Base-by-base conservation (phyloP, 30 jellyfish, hydroid and myxozoan genomes). In the Pseudorhiza aurosa region DNA sequence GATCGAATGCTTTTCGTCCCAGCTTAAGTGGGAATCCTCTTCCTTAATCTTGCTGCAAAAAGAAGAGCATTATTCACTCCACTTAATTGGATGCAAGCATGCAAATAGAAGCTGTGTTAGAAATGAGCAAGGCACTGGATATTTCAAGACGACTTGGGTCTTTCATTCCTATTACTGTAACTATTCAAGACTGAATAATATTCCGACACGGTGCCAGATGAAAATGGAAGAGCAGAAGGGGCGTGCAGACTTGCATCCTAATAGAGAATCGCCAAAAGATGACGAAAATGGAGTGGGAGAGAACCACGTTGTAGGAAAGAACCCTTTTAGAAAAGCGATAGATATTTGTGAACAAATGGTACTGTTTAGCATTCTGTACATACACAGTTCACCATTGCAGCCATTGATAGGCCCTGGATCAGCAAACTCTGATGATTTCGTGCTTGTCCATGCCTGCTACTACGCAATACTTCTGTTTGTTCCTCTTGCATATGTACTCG, bases 351-450 rank as follows among this genome's bases (percentile, higher is more conserved):
- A 80, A 32, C 75, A 80, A 25, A 33, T 80, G 18, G 15, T 62
- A 45, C 33, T 80, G 8, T 80, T 63, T 40, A 80, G 91, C 67
- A 43, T 80, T 50, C 22, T 80, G 33, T 68, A 80, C 75, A 67
- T 80, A 15, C 83, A 68, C 45, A 82, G 69, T 33, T 82, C 96
- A 10, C 97, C 97, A 18, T 53, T 82, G 68, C 92, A 81, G 62
- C 64, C 88, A 43, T 91, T 89, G 12, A 89, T 89, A 39, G 97
- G 97, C 2, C 97, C 97, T 4, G 97, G 95, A 9, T 28, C 60
- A 49, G 68, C 68, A 24, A 33, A 46, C 14, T 25, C 44, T 29
- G 81, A 58, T 1, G 46, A 59, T 21, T 58, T 40, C 55, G 6
- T 64, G 10, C 40, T 75, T 10, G 86, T 71, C 2, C 96, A 85